Conservation (phyloP, 2,888 invertebrate species). For the Corbicula japonica region DNA sequence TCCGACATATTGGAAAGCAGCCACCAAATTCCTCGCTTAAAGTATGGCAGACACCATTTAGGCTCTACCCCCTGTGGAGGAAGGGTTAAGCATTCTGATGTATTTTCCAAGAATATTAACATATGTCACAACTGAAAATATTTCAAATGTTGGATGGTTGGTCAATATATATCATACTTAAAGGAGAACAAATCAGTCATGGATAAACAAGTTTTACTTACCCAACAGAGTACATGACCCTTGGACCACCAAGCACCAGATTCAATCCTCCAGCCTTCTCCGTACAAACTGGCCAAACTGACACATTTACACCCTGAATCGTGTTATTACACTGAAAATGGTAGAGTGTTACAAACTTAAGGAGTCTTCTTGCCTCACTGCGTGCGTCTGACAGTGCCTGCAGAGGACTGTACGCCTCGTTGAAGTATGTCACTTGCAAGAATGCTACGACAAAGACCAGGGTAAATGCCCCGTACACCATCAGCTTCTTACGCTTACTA, state of each 20-base stretch:
- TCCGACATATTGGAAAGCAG: no score
- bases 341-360: constrained; percentile 82
- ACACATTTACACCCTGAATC: constrained; percentile 75
- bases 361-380: constrained; percentile 80
- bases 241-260: constrained; percentile 70
- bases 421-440: constrained; percentile 75
- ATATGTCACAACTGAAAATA: no score
- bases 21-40: no score
- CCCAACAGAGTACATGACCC: constrained; percentile 82
- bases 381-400: constrained; percentile 81
- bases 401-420: constrained; percentile 80
- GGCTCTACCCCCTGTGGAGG: no score
- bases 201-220: constrained; percentile 55
- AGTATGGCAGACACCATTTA: no score
- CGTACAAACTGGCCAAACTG: constrained; percentile 81
- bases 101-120: no score
- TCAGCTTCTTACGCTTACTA: constrained; percentile 67
- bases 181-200: no score
- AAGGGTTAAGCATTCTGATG: no score
- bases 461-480: constrained; percentile 66
- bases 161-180: no score
- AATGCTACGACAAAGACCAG: constrained; percentile 66
- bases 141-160: no score
- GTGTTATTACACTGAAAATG: constrained; percentile 83
- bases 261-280: constrained; percentile 78